Evolutionary conservation across 2,113 vertebrate genomes (phyloP).

Genomic region (Hippocampus guttulatus): DNA sequence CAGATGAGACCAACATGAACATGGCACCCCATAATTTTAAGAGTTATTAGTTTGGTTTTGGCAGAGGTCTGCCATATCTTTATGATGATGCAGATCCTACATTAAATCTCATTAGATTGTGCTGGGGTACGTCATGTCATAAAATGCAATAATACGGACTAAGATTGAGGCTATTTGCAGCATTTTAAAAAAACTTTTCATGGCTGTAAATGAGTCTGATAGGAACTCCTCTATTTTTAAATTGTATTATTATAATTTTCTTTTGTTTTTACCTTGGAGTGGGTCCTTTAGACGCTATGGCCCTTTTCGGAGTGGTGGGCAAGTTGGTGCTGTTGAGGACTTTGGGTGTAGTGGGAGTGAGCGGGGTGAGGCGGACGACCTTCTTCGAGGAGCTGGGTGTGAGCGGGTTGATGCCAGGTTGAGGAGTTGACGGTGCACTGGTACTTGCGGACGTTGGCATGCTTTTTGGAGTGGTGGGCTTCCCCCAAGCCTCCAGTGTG

Average conservation of each 20-base stretch:
- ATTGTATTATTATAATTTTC: too few species aligned
- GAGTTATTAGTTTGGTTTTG: not conserved
- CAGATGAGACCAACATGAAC: too few species aligned
- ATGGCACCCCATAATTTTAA: too few species aligned
- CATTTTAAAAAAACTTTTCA: not conserved
- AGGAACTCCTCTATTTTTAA: not conserved
- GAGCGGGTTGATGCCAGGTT: slow-evolving; percentile 13
- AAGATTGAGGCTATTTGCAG: not conserved
- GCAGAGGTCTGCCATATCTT: not conserved
- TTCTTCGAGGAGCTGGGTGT: slow-evolving; percentile 52
- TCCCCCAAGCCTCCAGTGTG: slow-evolving; percentile 89
- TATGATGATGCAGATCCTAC: not conserved
- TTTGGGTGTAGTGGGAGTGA: slow-evolving; percentile 52
- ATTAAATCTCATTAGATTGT: not conserved
- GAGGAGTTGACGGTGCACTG: slow-evolving; percentile 15
- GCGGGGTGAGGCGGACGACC: slow-evolving; percentile 15
- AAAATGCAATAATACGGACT: not conserved
- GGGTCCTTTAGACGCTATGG: slow-evolving; percentile 60
- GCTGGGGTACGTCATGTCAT: not conserved
- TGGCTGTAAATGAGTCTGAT: not conserved
- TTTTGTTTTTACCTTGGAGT: slow-evolving; percentile 77
- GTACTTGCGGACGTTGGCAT: slow-evolving; percentile 4
- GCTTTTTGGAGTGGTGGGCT: slow-evolving; percentile 60
- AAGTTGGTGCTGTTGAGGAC: slow-evolving; percentile 21
- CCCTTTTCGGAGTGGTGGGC: slow-evolving; percentile 48